Evolutionary conservation across 2,113 vertebrate species (phyloP).

Genomic region (Anser brachyrhynchus): DNA sequence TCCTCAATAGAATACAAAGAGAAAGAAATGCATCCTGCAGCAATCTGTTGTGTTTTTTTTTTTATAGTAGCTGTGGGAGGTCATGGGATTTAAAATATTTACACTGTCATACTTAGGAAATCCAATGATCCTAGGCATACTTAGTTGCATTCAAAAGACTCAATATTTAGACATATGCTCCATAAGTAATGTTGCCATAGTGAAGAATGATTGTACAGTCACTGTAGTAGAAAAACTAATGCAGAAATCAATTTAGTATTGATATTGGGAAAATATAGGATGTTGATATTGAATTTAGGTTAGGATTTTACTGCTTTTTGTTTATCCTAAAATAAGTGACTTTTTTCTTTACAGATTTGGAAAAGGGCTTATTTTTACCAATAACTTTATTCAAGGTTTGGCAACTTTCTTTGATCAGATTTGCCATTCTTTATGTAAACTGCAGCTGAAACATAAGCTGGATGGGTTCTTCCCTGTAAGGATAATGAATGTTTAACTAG

Average conservation of each 20-base stretch:
- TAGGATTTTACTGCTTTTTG: not conserved
- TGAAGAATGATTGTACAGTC: not conserved
- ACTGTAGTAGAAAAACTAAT: not conserved
- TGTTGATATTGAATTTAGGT: not conserved
- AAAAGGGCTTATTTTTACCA: not conserved
- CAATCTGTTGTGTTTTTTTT: not conserved
- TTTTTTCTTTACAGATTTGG: not conserved
- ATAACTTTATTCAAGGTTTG: not conserved
- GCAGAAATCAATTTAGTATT: not conserved
- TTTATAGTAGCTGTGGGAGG: slow-evolving; percentile 1
- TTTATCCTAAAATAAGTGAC: not conserved
- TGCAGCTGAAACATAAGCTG: not conserved
- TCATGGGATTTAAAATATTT: slow-evolving; percentile 53
- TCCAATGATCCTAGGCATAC: not conserved
- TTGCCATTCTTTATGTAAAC: not conserved
- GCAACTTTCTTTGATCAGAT: not conserved
- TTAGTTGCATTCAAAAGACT: slow-evolving; percentile 1
- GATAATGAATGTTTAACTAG: not conserved
- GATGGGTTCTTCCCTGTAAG: not conserved
- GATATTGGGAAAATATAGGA: not conserved
- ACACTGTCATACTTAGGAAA: not conserved
- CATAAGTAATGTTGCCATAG: slow-evolving; percentile 1
- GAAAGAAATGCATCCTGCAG: not conserved
- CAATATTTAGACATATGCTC: not conserved
- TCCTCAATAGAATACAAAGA: not conserved